Conservation (phyloP, 1,140 invertebrate species). For the Leptestheria dahalacensis region DNA sequence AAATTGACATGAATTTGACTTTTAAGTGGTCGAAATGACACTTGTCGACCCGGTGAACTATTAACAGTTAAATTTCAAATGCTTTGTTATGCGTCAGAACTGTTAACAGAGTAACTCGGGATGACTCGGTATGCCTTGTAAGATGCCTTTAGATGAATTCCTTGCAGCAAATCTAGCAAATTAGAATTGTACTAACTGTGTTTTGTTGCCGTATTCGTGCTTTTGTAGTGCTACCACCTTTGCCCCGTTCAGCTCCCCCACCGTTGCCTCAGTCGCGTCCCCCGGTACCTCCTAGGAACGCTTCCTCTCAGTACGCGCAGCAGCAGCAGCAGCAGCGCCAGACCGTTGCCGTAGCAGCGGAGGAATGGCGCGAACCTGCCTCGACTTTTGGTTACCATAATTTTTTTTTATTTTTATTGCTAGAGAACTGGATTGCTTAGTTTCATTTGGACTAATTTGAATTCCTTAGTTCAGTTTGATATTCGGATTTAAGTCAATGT, state of each 20-base stretch:
- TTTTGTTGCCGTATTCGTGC: neutral
- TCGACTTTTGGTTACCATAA: slow-evolving; percentile 6
- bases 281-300: slow-evolving; percentile 10
- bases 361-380: slow-evolving; percentile 2
- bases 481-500: too few species aligned
- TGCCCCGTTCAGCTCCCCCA: slow-evolving; percentile 13
- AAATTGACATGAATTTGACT: too few species aligned
- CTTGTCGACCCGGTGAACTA: too few species aligned
- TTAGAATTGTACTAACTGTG: neutral
- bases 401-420: slow-evolving; percentile 1
- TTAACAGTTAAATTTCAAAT: too few species aligned
- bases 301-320: neutral
- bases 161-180: neutral
- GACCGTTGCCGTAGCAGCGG: neutral
- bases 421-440: neutral
- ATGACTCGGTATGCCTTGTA: too few species aligned
- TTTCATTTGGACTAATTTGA: neutral
- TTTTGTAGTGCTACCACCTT: slow-evolving; percentile 5
- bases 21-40: too few species aligned
- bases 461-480: neutral
- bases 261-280: slow-evolving; percentile 16
- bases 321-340: neutral
- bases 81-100: too few species aligned
- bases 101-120: too few species aligned
- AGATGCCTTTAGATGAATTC: too few species aligned